Conservation (phyloP, 2,888 invertebrate species). For the Catocala nupta region DNA sequence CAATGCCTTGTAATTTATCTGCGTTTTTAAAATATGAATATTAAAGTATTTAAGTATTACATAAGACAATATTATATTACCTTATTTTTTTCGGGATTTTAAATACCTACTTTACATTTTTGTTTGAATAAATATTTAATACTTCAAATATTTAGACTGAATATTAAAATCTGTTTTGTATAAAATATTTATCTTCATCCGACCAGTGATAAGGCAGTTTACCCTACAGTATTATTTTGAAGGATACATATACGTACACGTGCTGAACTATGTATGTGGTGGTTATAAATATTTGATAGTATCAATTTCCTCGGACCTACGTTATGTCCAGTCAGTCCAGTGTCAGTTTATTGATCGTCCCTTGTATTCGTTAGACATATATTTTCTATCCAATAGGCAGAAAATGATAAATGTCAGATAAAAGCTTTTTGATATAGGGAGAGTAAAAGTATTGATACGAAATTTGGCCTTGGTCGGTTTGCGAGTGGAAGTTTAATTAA, state of each 20-base stretch:
- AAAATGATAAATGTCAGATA: background rate
- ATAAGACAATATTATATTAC: too few relatives aligned
- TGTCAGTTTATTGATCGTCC: conserved; percentile 8
- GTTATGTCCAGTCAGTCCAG: conserved; percentile 13
- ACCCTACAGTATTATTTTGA: background rate
- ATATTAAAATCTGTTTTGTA: too few relatives aligned
- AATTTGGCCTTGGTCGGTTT: background rate
- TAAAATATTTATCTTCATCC: too few relatives aligned
- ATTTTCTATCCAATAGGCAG: background rate
- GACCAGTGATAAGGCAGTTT: too few relatives aligned
- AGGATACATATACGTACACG: background rate
- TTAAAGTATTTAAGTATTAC: too few relatives aligned
- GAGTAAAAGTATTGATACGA: background rate
- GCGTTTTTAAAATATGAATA: too few relatives aligned
- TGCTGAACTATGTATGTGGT: background rate
- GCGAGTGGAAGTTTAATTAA: conserved; percentile 3
- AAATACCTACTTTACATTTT: too few relatives aligned
- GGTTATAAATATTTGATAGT: conserved; percentile 27
- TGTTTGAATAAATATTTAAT: too few relatives aligned
- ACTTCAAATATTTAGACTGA: too few relatives aligned
- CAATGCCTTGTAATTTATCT: too few relatives aligned
- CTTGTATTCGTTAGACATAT: conserved; percentile 4
- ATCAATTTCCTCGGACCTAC: conserved; percentile 13
- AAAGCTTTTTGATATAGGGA: background rate
- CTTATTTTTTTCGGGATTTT: too few relatives aligned